These are phyloP conservation scores for Caradrina kadenii DNA, from an alignment of 2,888 invertebrate genomes.

Conservation along the genomic window DNA sequence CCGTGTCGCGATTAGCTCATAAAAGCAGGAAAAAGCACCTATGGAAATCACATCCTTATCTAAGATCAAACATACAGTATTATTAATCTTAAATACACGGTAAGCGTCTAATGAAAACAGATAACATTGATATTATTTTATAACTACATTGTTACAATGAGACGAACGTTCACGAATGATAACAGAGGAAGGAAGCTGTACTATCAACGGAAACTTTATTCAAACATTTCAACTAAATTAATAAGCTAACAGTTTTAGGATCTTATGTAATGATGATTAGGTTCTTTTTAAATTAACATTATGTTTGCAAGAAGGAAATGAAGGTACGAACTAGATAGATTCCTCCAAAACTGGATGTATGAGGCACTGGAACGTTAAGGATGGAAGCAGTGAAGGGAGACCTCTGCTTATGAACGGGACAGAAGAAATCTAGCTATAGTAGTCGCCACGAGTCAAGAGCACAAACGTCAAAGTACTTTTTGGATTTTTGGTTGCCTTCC, in stretches of 20 bases:
- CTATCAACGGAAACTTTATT: conserved; percentile 83
- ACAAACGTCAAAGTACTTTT: no score
- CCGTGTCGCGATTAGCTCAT: no score
- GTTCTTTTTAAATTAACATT: conserved; percentile 15
- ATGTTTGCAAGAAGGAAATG: background rate
- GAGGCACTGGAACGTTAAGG: no score
- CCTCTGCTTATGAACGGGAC: no score
- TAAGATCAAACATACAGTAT: background rate
- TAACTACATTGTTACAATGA: conserved; percentile 35
- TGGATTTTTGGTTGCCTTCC: no score
- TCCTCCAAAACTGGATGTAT: no score
- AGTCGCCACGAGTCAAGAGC: no score
- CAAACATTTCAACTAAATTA: conserved; percentile 64
- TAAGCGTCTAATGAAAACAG: conserved; percentile 47
- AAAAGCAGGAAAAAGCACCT: background rate
- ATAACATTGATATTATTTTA: conserved; percentile 42
- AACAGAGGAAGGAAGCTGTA: conserved; percentile 81
- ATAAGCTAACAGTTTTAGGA: conserved; percentile 55
- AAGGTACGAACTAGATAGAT: no score
- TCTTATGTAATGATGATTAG: conserved; percentile 38
- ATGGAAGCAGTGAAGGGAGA: no score
- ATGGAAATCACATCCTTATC: background rate
- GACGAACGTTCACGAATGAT: conserved; percentile 53
- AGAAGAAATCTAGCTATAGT: no score
- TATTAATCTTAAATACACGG: conserved; percentile 27